These are phyloP conservation scores for Meles meles DNA, from an alignment of 2,113 vertebrate genomes.

Conservation along the genomic window DNA sequence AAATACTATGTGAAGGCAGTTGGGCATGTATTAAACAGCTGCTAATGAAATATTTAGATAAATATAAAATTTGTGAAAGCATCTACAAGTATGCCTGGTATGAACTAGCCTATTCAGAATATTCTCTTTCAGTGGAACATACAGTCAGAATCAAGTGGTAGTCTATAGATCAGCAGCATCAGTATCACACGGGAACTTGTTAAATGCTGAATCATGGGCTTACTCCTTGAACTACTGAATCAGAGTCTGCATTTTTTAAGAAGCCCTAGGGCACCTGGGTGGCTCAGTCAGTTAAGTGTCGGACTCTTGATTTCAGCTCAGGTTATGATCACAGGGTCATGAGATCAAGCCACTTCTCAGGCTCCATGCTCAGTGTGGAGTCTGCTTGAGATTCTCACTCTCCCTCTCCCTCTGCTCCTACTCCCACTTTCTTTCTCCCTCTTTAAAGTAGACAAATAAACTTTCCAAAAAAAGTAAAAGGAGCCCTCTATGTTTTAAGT, in stretches of 20 bases:
- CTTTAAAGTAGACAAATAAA: neutral
- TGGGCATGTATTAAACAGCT: neutral
- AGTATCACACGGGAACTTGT: neutral
- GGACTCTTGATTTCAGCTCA: neutral
- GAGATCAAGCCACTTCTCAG: neutral
- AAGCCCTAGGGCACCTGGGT: neutral
- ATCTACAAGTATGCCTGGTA: neutral
- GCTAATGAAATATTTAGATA: conserved; percentile 27
- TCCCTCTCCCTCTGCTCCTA: neutral
- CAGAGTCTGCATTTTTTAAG: neutral
- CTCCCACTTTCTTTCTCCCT: neutral
- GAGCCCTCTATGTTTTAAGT: neutral
- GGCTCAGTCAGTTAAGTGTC: neutral
- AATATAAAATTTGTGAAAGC: neutral
- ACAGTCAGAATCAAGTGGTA: neutral
- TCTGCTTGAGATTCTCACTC: neutral
- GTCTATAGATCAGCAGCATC: neutral
- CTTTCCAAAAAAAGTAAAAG: neutral
- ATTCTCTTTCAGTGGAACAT: neutral
- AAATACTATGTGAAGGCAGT: neutral
- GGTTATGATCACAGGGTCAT: neutral
- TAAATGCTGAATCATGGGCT: neutral
- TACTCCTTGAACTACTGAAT: neutral
- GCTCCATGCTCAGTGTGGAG: neutral
- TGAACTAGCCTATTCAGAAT: neutral